Percentiles rank a stretch among this genome's conserved stretches.
phyloP scores from a whole-genome alignment of 1,140 invertebrate species.

The Lepidurus apus region DNA sequence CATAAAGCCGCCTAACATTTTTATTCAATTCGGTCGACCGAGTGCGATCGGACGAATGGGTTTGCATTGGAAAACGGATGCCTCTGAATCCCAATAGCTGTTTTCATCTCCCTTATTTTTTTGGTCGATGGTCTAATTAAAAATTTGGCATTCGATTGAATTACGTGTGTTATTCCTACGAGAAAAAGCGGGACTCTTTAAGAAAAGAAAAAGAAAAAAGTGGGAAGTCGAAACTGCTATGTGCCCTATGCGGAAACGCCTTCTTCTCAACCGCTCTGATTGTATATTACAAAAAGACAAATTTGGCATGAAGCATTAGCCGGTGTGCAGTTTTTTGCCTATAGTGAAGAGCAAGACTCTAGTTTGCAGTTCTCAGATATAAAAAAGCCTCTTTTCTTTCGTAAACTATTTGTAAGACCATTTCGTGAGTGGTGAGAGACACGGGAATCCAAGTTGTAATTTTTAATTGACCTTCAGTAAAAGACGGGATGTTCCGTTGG shows the following conservation, averaged over 20 bases:
- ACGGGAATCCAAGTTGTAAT: background rate
- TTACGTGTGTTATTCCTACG: background rate
- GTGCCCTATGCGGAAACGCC: background rate
- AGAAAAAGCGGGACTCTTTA: background rate
- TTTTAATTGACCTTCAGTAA: background rate
- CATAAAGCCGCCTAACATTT: conserved; percentile 4
- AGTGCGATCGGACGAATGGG: background rate
- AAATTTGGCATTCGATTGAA: conserved; percentile 5
- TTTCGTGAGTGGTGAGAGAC: background rate
- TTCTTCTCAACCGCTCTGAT: background rate
- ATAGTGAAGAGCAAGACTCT: too few relatives aligned
- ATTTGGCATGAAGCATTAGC: background rate
- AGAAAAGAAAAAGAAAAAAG: too few relatives aligned
- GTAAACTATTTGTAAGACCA: too few relatives aligned
- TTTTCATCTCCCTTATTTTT: conserved; percentile 7
- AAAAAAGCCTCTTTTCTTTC: too few relatives aligned
- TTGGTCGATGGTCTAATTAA: conserved; percentile 14
- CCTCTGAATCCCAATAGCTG: conserved; percentile 12
- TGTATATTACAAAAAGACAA: background rate
- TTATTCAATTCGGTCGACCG: background rate
- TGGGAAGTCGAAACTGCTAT: background rate
- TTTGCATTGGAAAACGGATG: background rate
- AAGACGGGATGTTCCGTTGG: background rate
- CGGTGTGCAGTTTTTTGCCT: too few relatives aligned
- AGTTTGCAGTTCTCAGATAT: too few relatives aligned